These are phyloP conservation scores for Trilocha varians DNA, from an alignment of 2,888 invertebrate species.

Conservation along the genomic window DNA sequence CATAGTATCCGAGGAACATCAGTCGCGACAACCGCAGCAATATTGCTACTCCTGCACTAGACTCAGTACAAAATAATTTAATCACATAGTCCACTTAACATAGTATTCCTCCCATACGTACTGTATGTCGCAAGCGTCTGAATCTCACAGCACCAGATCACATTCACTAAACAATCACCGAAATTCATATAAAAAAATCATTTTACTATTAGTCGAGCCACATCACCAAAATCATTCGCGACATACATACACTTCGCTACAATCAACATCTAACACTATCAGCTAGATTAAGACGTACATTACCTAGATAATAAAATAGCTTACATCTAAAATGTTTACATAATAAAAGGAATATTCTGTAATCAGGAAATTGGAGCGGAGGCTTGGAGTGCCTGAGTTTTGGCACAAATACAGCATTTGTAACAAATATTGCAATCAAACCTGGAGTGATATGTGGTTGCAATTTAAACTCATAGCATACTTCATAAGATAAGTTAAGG, in stretches of 20 bases:
- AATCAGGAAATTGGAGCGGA: constrained; percentile 28
- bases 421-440: not conserved
- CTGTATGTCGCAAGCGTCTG: constrained; percentile 62
- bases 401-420: constrained; percentile 38
- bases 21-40: constrained; percentile 45
- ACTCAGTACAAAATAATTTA: constrained; percentile 45
- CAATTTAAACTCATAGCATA: no score
- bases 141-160: constrained; percentile 66
- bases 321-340: constrained; percentile 62
- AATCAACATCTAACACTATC: constrained; percentile 49
- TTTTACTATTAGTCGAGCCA: no score
- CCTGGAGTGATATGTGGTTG: no score
- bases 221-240: constrained; percentile 51
- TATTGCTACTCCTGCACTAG: constrained; percentile 54
- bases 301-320: constrained; percentile 64
- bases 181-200: constrained; percentile 8
- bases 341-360: constrained; percentile 52
- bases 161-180: constrained; percentile 31
- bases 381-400: constrained; percentile 33
- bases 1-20: constrained; percentile 60
- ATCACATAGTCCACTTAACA: constrained; percentile 40
- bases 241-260: no score
- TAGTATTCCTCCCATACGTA: constrained; percentile 30
- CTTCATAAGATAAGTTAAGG: no score
- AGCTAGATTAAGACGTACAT: constrained; percentile 65